Evolutionary conservation across 2,888 invertebrate species (phyloP).

Genomic region (Periphyllus acericola): DNA sequence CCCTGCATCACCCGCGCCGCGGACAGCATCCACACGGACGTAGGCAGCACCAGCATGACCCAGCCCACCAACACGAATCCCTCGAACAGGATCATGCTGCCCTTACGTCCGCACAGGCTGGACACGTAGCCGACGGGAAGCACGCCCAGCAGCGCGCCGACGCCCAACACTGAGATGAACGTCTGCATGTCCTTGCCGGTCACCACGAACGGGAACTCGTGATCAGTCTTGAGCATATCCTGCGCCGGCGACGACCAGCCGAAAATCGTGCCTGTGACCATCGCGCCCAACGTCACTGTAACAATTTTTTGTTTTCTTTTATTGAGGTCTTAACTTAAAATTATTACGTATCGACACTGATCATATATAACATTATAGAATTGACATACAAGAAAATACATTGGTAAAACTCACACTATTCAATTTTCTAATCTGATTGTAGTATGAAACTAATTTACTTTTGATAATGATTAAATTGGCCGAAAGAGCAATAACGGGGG

Average conservation of each 20-base stretch:
- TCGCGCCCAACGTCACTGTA: constrained; percentile 78
- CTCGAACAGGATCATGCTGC: constrained; percentile 74
- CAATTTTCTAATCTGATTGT: too few species aligned
- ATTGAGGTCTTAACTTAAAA: too few species aligned
- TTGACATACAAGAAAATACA: too few species aligned
- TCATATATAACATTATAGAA: too few species aligned
- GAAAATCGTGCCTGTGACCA: constrained; percentile 80
- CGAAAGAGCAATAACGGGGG: too few species aligned
- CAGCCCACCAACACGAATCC: constrained; percentile 78
- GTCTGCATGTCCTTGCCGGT: constrained; percentile 69
- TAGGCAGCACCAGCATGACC: constrained; percentile 77
- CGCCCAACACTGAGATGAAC: constrained; percentile 78
- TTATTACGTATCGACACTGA: too few species aligned
- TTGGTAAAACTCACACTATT: too few species aligned
- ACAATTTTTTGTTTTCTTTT: too few species aligned
- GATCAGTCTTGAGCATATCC: constrained; percentile 71
- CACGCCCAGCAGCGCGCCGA: constrained; percentile 82
- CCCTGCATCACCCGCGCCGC: constrained; percentile 82
- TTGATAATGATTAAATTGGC: too few species aligned
- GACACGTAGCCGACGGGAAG: constrained; percentile 77
- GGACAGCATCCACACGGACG: constrained; percentile 73
- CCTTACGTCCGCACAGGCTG: constrained; percentile 77
- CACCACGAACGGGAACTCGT: constrained; percentile 53
- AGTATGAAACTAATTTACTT: too few species aligned
- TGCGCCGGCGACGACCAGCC: constrained; percentile 86